These are phyloP conservation scores for Camponotus pennsylvanicus DNA, from an alignment of 1,140 invertebrate genomes.

Conservation along the genomic window DNA sequence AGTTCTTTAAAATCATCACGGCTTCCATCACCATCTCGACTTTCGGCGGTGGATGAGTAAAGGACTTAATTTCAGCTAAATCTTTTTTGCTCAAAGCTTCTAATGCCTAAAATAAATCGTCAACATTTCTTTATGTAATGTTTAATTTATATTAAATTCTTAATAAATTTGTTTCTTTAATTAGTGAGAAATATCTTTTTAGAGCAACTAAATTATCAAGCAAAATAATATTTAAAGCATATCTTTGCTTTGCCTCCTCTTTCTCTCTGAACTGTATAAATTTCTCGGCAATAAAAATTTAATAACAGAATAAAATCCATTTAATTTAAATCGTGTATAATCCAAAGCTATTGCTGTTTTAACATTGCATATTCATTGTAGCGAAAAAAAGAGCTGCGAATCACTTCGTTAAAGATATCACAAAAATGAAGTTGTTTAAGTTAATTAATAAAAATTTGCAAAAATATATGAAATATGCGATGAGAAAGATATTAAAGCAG, in stretches of 20 bases:
- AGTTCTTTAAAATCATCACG: slow-evolving; percentile 92
- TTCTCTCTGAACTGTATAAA: too few relatives aligned
- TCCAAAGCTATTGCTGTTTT: slow-evolving; percentile 22
- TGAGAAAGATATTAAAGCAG: not conserved
- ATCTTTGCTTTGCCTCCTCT: too few relatives aligned
- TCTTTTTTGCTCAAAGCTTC: slow-evolving; percentile 95
- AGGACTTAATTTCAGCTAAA: slow-evolving; percentile 95
- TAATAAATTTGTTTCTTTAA: not conserved
- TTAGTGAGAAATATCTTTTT: not conserved
- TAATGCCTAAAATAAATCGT: slow-evolving; percentile 87
- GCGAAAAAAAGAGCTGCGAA: not conserved
- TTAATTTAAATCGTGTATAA: slow-evolving; percentile 21
- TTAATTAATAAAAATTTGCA: not conserved
- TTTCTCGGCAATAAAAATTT: slow-evolving; percentile 3
- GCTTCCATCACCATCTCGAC: slow-evolving; percentile 96
- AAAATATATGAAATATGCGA: not conserved
- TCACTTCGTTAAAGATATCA: not conserved
- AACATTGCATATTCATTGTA: not conserved
- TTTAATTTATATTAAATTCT: not conserved
- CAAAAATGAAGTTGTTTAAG: not conserved
- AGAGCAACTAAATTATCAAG: not conserved
- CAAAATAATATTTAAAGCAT: not conserved
- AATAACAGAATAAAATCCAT: not conserved
- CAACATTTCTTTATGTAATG: not conserved
- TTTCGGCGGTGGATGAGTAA: slow-evolving; percentile 92